These are phyloP conservation scores for Antigone vipio DNA, from an alignment of 2,113 vertebrate genomes.

Conservation along the genomic window DNA sequence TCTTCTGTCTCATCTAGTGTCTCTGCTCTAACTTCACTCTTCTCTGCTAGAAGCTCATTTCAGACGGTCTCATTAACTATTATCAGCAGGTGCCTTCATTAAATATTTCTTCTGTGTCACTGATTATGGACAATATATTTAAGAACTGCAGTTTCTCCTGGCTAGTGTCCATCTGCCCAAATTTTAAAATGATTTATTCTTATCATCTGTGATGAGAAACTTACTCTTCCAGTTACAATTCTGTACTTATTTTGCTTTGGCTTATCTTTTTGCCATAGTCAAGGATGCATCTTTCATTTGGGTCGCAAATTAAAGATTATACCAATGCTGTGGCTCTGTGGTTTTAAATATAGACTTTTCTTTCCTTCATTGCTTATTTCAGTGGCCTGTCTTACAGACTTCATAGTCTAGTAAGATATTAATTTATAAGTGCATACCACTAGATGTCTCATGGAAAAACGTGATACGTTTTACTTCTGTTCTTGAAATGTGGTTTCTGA, in stretches of 20 bases:
- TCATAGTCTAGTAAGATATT: neutral
- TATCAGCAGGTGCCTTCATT: neutral
- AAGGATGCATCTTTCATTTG: neutral
- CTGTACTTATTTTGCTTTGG: neutral
- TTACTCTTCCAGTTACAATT: neutral
- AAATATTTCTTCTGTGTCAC: neutral
- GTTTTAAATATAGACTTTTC: neutral
- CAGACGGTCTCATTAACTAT: neutral
- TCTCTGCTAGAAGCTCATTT: neutral
- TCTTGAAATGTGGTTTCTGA: neutral
- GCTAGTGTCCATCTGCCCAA: neutral
- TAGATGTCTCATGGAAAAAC: neutral
- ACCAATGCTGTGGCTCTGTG: neutral
- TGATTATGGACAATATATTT: neutral
- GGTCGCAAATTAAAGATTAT: neutral
- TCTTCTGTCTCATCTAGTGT: neutral
- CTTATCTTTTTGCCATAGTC: neutral
- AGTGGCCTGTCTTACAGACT: neutral
- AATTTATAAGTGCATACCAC: neutral
- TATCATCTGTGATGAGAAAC: neutral
- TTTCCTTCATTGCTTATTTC: neutral
- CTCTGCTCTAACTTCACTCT: neutral
- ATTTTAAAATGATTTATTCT: neutral
- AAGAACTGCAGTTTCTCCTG: neutral
- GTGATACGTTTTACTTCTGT: neutral